phyloP scores from a whole-genome alignment of 1,140 invertebrate species.

The Nebria ingens region DNA sequence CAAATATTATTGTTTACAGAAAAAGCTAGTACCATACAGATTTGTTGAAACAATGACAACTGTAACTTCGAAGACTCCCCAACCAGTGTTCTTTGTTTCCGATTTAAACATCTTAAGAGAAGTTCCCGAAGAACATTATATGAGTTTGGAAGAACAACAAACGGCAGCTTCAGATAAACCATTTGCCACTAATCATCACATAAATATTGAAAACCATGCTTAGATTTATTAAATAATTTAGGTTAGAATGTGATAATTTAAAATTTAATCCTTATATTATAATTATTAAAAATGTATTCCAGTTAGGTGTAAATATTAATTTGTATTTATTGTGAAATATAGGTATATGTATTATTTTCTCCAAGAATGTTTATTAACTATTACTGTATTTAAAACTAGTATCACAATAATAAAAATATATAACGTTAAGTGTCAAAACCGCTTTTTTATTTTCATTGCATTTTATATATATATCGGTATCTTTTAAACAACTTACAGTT shows the following conservation, averaged over 20 bases:
- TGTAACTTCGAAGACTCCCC: not conserved
- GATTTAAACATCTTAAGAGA: not conserved
- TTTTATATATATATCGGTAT: too few species aligned
- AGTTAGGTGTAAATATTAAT: not conserved
- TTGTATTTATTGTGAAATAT: not conserved
- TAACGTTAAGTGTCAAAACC: too few species aligned
- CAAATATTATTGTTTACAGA: slow-evolving; percentile 10
- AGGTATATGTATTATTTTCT: not conserved
- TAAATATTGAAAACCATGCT: not conserved
- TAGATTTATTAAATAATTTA: not conserved
- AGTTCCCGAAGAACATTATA: slow-evolving; percentile 12
- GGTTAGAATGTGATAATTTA: not conserved
- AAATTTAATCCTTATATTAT: not conserved
- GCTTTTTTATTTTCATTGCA: too few species aligned
- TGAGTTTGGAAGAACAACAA: slow-evolving; percentile 10
- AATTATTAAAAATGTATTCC: not conserved
- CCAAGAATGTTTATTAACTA: not conserved
- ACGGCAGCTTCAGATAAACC: not conserved
- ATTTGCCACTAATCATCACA: not conserved
- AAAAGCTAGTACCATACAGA: slow-evolving; percentile 10
- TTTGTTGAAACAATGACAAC: slow-evolving; percentile 12
- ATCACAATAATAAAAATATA: not conserved
- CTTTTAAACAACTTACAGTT: too few species aligned
- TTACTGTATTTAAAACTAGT: slow-evolving; percentile 4
- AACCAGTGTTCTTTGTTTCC: slow-evolving; percentile 1